phyloP scores from a whole-genome alignment of 1,140 invertebrate species.

The Cataglyphis hispanica region DNA sequence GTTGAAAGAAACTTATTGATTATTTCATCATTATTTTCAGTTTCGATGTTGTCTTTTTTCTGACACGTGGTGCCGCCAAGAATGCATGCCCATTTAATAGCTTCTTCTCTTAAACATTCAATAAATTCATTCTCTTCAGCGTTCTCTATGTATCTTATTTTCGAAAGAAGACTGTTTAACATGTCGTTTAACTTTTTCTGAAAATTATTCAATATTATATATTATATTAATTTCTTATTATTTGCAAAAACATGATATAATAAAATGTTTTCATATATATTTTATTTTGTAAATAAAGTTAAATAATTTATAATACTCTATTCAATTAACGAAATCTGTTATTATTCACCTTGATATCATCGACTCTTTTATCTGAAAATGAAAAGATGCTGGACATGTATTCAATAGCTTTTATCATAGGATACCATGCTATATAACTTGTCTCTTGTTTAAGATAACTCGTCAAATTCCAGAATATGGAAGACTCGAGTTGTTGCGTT shows the following conservation, averaged over 20 bases:
- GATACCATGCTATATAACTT: constrained; percentile 58
- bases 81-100: constrained; percentile 67
- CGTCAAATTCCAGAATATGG: neutral
- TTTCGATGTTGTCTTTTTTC: neutral
- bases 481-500: neutral
- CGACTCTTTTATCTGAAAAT: neutral
- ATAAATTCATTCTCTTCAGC: constrained; percentile 57
- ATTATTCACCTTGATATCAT: neutral
- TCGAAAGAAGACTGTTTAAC: constrained; percentile 42
- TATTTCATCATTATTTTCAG: too few relatives aligned
- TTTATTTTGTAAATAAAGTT: too few relatives aligned
- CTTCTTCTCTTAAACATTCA: constrained; percentile 59
- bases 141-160: constrained; percentile 68
- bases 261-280: too few relatives aligned
- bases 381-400: neutral
- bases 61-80: constrained; percentile 68
- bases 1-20: too few relatives aligned
- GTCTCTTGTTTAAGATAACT: neutral
- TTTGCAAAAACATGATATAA: too few relatives aligned
- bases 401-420: constrained; percentile 62
- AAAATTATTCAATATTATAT: too few relatives aligned
- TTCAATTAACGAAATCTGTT: too few relatives aligned
- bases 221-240: too few relatives aligned
- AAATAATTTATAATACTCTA: too few relatives aligned
- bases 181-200: too few relatives aligned